Evolutionary conservation across 2,888 invertebrate genomes (phyloP).

Genomic region (Plagodis pulveraria): DNA sequence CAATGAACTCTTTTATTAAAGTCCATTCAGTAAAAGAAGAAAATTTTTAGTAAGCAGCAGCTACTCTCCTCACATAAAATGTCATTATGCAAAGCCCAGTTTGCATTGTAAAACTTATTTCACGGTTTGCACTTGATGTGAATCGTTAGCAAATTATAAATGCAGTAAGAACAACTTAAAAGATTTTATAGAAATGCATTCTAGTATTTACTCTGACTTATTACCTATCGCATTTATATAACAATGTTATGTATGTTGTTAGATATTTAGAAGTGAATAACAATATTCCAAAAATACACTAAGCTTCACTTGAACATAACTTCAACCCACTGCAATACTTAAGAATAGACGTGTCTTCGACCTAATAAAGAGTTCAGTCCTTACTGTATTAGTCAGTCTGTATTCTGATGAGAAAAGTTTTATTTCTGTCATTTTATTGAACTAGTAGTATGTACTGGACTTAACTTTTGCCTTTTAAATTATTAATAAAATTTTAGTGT

Average conservation of each 20-base stretch:
- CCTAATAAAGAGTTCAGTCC: background rate
- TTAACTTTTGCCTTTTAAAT: constrained; percentile 4
- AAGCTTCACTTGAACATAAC: background rate
- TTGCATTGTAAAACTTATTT: constrained; percentile 42
- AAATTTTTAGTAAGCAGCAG: background rate
- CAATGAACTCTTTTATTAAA: background rate
- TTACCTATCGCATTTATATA: too few relatives aligned
- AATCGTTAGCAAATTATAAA: background rate
- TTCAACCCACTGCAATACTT: background rate
- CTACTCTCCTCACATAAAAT: constrained; percentile 3
- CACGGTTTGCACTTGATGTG: constrained; percentile 50
- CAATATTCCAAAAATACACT: too few relatives aligned
- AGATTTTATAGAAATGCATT: background rate
- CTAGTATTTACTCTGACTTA: background rate
- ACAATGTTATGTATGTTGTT: too few relatives aligned
- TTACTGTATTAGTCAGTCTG: constrained; percentile 6
- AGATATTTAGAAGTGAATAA: too few relatives aligned
- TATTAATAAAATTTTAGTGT: constrained; percentile 3
- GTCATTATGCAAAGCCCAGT: constrained; percentile 22
- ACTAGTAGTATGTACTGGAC: constrained; percentile 15
- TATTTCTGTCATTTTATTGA: constrained; percentile 26
- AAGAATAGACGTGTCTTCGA: background rate
- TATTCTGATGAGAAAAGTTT: constrained; percentile 34
- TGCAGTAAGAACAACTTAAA: constrained; percentile 7
- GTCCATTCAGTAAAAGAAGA: background rate